Conservation (phyloP, 1,140 invertebrate genomes). For the Zaprionus capensis region DNA sequence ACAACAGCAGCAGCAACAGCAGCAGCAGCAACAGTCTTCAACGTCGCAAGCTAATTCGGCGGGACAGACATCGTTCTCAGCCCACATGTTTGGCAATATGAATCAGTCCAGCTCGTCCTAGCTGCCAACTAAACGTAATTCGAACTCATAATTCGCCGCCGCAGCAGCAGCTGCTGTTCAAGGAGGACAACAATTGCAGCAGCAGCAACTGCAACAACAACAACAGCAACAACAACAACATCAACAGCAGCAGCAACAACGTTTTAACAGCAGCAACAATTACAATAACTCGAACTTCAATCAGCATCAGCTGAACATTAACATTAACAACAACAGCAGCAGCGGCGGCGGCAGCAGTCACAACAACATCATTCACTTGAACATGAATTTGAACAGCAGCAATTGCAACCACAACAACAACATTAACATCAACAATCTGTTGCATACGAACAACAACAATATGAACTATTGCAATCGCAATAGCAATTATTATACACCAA, state of each 20-base stretch:
- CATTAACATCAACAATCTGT: slow-evolving; percentile 15
- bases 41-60: slow-evolving; percentile 83
- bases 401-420: slow-evolving; percentile 33
- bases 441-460: slow-evolving; percentile 19
- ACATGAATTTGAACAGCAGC: slow-evolving; percentile 23
- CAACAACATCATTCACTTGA: slow-evolving; percentile 9
- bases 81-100: slow-evolving; percentile 91
- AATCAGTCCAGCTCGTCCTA: slow-evolving; percentile 92
- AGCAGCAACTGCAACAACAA: slow-evolving; percentile 26
- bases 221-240: slow-evolving; percentile 16
- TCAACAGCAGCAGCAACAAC: slow-evolving; percentile 18
- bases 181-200: slow-evolving; percentile 28
- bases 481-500: slow-evolving; percentile 53
- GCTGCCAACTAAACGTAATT: slow-evolving; percentile 85
- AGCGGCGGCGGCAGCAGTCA: slow-evolving; percentile 17
- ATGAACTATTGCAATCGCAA: slow-evolving; percentile 32
- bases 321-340: slow-evolving; percentile 18
- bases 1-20: slow-evolving; percentile 85
- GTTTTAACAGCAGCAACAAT: slow-evolving; percentile 23
- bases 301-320: slow-evolving; percentile 31
- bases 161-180: slow-evolving; percentile 49
- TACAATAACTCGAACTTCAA: slow-evolving; percentile 9
- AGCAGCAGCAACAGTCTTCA: slow-evolving; percentile 85
- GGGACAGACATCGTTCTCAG: slow-evolving; percentile 87
- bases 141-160: slow-evolving; percentile 83